Percentiles rank a stretch among this genome's conserved stretches.
Evolutionary conservation across 1,140 invertebrate species (phyloP).

Genomic region (Artemia franciscana): DNA sequence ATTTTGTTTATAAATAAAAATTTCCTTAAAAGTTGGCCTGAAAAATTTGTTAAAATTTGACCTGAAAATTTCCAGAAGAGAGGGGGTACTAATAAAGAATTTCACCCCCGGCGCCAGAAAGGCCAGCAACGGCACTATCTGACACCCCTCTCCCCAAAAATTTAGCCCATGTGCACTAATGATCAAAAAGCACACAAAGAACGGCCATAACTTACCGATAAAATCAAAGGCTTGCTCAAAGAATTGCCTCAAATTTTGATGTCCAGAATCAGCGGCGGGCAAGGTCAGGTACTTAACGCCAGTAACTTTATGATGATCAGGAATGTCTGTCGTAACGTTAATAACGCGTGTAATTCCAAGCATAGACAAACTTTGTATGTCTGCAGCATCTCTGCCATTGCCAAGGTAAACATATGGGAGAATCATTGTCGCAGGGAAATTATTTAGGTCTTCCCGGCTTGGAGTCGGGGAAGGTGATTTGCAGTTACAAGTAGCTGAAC

Average conservation of each 20-base stretch:
- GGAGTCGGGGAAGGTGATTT: conserved; percentile 9
- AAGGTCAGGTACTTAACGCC: conserved; percentile 57
- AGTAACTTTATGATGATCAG: conserved; percentile 26
- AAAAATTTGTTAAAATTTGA: too few species aligned
- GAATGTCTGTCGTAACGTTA: conserved; percentile 56
- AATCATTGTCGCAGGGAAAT: conserved; percentile 48
- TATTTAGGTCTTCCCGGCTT: conserved; percentile 37
- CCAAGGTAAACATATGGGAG: conserved; percentile 69
- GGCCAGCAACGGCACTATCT: too few species aligned
- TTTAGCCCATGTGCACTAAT: too few species aligned
- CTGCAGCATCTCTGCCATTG: conserved; percentile 56
- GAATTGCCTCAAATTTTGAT: conserved; percentile 75
- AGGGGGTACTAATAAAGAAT: too few species aligned
- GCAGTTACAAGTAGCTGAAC: conserved; percentile 2
- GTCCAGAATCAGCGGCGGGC: conserved; percentile 55
- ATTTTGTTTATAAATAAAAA: too few species aligned
- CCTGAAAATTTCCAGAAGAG: too few species aligned
- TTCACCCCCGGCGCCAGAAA: too few species aligned
- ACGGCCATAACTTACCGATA: conserved; percentile 42
- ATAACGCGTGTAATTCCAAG: conserved; percentile 48
- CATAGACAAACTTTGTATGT: conserved; percentile 36
- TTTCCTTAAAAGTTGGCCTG: too few species aligned
- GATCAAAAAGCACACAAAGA: too few species aligned
- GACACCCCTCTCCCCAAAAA: too few species aligned
- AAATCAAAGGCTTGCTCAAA: conserved; percentile 74